These are phyloP conservation scores for Strigamia crassipes DNA, from an alignment of 2,888 invertebrate species.

Conservation along the genomic window DNA sequence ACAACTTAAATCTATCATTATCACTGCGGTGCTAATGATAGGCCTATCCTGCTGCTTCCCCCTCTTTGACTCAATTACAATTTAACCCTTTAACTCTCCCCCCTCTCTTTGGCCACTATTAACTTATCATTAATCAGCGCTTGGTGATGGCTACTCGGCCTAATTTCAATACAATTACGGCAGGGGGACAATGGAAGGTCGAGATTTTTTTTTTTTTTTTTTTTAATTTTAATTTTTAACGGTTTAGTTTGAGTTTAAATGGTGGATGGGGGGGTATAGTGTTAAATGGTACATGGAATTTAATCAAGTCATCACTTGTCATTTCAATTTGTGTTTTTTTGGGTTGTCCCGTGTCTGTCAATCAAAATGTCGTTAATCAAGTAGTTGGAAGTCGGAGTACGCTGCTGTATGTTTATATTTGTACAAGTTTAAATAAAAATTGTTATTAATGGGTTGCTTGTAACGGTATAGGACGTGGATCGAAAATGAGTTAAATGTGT, in stretches of 20 bases:
- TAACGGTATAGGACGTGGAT: no score
- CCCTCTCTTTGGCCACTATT: not conserved
- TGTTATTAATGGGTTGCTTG: no score
- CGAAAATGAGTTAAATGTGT: no score
- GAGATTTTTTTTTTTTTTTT: no score
- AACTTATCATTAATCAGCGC: conserved; percentile 32
- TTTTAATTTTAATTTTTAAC: no score
- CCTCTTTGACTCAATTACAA: not conserved
- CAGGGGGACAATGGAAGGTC: not conserved
- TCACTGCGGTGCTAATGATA: not conserved
- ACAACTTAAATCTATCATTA: not conserved
- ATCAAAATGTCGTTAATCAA: conserved; percentile 36
- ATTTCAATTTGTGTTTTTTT: not conserved
- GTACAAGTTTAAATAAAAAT: no score
- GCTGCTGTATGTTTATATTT: no score
- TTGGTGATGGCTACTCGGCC: not conserved
- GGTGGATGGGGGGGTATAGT: no score
- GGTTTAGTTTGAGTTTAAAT: no score
- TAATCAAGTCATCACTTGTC: conserved; percentile 32
- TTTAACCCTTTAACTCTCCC: conserved; percentile 27
- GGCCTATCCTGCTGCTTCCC: not conserved
- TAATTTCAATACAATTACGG: conserved; percentile 25
- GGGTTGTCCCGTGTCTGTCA: not conserved
- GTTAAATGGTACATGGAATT: not conserved
- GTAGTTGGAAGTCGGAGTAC: not conserved